phyloP scores from a whole-genome alignment of 1,140 invertebrate genomes.

The Drosophila lowei region DNA sequence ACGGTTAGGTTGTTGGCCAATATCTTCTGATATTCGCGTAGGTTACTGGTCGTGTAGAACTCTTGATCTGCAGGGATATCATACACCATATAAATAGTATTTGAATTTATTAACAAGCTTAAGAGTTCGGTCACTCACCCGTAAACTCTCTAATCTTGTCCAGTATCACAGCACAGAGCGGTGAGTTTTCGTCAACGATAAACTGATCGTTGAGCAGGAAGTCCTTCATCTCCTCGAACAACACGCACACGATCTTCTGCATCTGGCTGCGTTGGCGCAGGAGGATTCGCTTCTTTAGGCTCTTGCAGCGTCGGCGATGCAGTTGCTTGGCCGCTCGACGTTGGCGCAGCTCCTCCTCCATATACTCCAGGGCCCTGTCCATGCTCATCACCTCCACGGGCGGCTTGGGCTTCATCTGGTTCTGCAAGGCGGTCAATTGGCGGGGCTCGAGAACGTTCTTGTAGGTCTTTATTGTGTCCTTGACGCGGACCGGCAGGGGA shows the following conservation, averaged over 20 bases:
- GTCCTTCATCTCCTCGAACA: constrained; percentile 82
- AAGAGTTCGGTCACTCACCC: constrained; percentile 32
- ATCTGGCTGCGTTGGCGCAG: constrained; percentile 72
- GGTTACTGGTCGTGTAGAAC: constrained; percentile 76
- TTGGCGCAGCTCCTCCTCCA: constrained; percentile 72
- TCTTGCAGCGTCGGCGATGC: constrained; percentile 54
- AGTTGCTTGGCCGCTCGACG: constrained; percentile 42
- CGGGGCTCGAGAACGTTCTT: constrained; percentile 49
- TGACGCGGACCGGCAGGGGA: constrained; percentile 56
- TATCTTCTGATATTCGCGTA: constrained; percentile 73
- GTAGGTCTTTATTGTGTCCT: constrained; percentile 52
- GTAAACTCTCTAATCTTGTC: constrained; percentile 74
- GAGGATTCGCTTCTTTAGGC: constrained; percentile 62
- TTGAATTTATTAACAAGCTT: background rate
- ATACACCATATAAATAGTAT: background rate
- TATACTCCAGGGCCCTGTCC: constrained; percentile 67
- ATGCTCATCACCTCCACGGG: constrained; percentile 57
- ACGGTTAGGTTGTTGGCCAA: constrained; percentile 76
- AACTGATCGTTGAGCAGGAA: constrained; percentile 78
- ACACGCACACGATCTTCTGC: constrained; percentile 72
- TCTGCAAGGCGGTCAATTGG: constrained; percentile 47
- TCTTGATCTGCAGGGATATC: constrained; percentile 57
- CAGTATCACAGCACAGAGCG: constrained; percentile 64
- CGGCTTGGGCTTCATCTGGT: constrained; percentile 60
- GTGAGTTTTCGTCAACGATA: constrained; percentile 72